Base-by-base conservation (phyloP, 2,888 invertebrate genomes). In the Dexiosoma caninum region DNA sequence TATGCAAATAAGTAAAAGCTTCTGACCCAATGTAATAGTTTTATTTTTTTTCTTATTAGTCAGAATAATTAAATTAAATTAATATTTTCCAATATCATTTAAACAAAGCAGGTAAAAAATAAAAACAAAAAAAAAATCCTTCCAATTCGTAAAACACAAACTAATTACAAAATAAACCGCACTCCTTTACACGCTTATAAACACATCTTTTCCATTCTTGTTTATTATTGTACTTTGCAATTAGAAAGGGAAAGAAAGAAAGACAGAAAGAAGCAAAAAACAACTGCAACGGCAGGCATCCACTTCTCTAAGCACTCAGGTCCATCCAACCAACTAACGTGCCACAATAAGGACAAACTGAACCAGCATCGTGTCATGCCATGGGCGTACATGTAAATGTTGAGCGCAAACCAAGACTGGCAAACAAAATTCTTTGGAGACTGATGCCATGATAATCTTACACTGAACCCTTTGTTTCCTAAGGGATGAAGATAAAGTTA, bases 141-240 rank as follows among this genome's bases (percentile, higher is more conserved):
- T 27, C 59, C 60, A 75, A 77, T 57, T 55, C 80, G 77, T 77
- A 77, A 76, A 77, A 70, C 62, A 76, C 72, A 81, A 77, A 81
- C 80, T 81, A 81, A 81, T 81, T 81, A 81, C 67, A 62, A 62
- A 72, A 62, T 72, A 62, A 76, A 81, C 76, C 76, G 23, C 71
- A 81, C 55, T 67, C 46, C 66, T 40, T 55, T 72, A 66, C 60
- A 64, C 76, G 67, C 69, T 62, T 49, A n/a, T 19, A 46, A 53
- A 2, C n/a, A 3, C 6, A 5, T 27, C 27, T 27, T 21, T 46
- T 49, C 32, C 55, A 23, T 23, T 32, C 27, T 35, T 21, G 44
- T 12, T 60, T 51, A 10, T 16, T 27, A 21, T 42, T 21, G 12
- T 46, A 37, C 57, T 2, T 21, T 42, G 0, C 16, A 44, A 3